Evolutionary conservation across 2,888 invertebrate species (phyloP).

Genomic region (Helobdella robusta): DNA sequence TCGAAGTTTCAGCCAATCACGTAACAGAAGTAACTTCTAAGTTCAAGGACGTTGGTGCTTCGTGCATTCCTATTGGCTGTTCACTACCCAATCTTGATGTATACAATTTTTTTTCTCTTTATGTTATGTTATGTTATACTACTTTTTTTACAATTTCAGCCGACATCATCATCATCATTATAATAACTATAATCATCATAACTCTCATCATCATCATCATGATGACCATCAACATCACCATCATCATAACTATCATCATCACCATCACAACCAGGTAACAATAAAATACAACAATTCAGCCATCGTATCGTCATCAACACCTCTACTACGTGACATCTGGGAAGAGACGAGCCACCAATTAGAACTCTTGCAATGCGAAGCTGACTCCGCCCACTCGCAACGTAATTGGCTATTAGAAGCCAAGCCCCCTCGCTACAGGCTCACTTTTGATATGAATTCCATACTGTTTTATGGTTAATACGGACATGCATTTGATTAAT

Average conservation of each 20-base stretch:
- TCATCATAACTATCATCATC: too few relatives aligned
- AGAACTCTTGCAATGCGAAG: conserved; percentile 73
- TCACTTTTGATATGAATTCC: conserved; percentile 31
- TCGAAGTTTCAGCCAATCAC: conserved; percentile 44
- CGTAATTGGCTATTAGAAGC: conserved; percentile 57
- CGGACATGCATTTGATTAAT: too few relatives aligned
- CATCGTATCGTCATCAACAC: too few relatives aligned
- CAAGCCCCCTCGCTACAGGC: conserved; percentile 28
- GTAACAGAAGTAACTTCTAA: conserved; percentile 36
- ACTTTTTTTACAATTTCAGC: too few relatives aligned
- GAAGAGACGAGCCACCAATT: conserved; percentile 87
- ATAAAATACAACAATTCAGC: too few relatives aligned
- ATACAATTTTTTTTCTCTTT: too few relatives aligned
- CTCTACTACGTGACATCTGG: conserved; percentile 72
- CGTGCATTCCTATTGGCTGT: conserved; percentile 33
- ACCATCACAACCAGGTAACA: too few relatives aligned
- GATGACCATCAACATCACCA: too few relatives aligned
- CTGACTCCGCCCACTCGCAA: conserved; percentile 69
- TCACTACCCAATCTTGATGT: too few relatives aligned
- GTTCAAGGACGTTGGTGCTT: conserved; percentile 37
- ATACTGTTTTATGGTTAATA: too few relatives aligned
- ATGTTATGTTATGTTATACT: too few relatives aligned
- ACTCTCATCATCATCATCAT: not conserved
- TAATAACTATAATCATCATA: not conserved
- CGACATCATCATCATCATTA: too few relatives aligned